Conservation (phyloP, 2,113 vertebrate genomes). For the Antechinus flavipes region DNA sequence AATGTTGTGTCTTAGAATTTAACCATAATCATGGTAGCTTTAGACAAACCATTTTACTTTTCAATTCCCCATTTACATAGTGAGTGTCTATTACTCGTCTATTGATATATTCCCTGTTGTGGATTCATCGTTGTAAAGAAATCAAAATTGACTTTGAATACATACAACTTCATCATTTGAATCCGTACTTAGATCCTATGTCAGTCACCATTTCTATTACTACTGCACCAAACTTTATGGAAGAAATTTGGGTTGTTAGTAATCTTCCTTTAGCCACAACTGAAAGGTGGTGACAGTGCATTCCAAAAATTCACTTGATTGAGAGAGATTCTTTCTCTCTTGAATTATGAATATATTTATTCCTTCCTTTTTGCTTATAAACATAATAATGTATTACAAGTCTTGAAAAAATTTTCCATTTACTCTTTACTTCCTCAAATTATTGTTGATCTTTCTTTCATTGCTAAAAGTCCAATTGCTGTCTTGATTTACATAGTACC, state of each 20-base stretch:
- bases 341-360: background rate
- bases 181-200: background rate
- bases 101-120: background rate
- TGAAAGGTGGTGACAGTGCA: background rate
- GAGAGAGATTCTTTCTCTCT: background rate
- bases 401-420: background rate
- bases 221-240: background rate
- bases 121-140: background rate
- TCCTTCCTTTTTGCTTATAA: background rate
- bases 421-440: background rate
- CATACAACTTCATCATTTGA: background rate
- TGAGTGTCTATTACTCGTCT: background rate
- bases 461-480: background rate
- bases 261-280: background rate
- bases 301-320: background rate
- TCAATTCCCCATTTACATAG: background rate
- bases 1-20: background rate
- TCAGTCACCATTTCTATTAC: background rate
- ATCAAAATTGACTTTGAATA: background rate
- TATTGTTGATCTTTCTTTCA: background rate
- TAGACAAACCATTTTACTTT: background rate
- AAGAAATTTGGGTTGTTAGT: background rate
- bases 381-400: background rate
- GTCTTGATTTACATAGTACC: background rate
- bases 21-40: background rate